Evolutionary conservation across 1,140 invertebrate genomes (phyloP).

Genomic region (Drosophila quadrilineata): DNA sequence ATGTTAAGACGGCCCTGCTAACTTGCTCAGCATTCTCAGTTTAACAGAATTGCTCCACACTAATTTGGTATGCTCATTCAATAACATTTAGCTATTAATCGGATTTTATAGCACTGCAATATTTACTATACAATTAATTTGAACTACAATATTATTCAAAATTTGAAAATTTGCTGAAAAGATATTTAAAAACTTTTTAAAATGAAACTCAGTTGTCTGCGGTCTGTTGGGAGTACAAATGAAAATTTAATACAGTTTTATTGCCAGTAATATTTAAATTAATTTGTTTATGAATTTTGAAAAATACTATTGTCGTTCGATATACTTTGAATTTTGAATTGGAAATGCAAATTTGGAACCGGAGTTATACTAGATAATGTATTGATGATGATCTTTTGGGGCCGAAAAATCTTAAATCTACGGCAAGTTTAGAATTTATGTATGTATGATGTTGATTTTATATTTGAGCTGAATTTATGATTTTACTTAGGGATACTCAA

Average conservation of each 20-base stretch:
- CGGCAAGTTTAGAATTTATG: slow-evolving; percentile 23
- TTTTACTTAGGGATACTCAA: too few species aligned
- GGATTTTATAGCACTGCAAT: too few species aligned
- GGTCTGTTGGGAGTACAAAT: slow-evolving; percentile 27
- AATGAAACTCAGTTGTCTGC: slow-evolving; percentile 18
- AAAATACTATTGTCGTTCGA: too few species aligned
- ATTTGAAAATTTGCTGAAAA: too few species aligned
- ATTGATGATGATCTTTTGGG: too few species aligned
- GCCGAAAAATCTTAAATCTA: slow-evolving; percentile 7
- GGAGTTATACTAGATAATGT: background rate
- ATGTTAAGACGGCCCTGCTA: slow-evolving; percentile 3
- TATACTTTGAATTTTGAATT: slow-evolving; percentile 18
- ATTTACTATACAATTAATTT: too few species aligned
- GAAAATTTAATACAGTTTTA: slow-evolving; percentile 39
- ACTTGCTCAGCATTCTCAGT: background rate
- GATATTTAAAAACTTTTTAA: background rate
- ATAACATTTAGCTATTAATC: too few species aligned
- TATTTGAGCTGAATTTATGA: too few species aligned
- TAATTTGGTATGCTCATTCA: too few species aligned
- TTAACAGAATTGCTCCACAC: slow-evolving; percentile 4
- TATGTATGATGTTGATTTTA: background rate
- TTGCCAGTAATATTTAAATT: too few species aligned
- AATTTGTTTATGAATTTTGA: slow-evolving; percentile 28
- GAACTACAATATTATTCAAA: background rate
- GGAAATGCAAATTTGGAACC: slow-evolving; percentile 1